Percentiles rank a stretch among this genome's conserved stretches.
Evolutionary conservation across 1,140 invertebrate species (phyloP).

Genomic region (Tyrophagus putrescentiae): DNA sequence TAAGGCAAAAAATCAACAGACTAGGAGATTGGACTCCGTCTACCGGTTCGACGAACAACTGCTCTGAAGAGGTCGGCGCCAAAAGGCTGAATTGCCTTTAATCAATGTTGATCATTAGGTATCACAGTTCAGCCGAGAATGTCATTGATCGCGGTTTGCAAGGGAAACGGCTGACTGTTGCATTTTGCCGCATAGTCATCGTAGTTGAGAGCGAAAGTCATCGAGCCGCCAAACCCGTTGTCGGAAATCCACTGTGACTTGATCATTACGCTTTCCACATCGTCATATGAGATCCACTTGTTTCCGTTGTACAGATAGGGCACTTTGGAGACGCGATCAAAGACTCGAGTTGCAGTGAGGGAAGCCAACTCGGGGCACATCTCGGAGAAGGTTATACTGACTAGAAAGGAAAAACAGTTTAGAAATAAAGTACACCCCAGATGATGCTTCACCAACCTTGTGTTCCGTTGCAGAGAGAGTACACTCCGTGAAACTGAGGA

Average conservation of each 20-base stretch:
- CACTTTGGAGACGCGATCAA: conserved; percentile 61
- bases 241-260: conserved; percentile 40
- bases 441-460: conserved; percentile 41
- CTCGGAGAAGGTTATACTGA: neutral
- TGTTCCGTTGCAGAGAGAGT: conserved; percentile 50
- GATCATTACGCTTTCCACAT: conserved; percentile 56
- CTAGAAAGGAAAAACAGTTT: neutral
- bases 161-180: neutral
- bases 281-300: conserved; percentile 85
- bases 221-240: conserved; percentile 34
- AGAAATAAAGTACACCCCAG: neutral
- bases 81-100: no score
- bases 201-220: conserved; percentile 36
- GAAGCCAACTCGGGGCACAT: neutral
- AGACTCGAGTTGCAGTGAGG: conserved; percentile 30
- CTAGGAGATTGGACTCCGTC: no score
- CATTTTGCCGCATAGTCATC: conserved; percentile 32
- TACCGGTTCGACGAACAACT: no score
- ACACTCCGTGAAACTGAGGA: neutral
- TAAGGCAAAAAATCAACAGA: no score
- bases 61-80: no score
- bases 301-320: conserved; percentile 69
- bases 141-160: conserved; percentile 8
- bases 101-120: neutral
- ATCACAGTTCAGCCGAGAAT: conserved; percentile 13